These are phyloP conservation scores for Linyphia triangularis DNA, from an alignment of 2,888 invertebrate genomes.

Conservation along the genomic window DNA sequence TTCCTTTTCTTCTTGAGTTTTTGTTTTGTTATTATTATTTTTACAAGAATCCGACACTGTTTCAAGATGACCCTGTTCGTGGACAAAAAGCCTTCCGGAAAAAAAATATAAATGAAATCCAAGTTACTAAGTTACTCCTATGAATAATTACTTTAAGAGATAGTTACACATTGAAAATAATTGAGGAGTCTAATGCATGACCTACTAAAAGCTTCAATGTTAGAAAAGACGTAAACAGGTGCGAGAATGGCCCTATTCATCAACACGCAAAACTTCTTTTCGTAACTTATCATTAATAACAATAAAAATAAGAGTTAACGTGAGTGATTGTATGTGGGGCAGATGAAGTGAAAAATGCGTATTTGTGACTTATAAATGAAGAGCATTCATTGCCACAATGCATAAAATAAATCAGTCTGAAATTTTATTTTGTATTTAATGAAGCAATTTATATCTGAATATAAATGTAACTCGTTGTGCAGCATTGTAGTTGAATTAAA, in stretches of 20 bases:
- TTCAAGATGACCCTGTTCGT: conserved; percentile 3
- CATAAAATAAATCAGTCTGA: not conserved
- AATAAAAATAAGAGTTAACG: not conserved
- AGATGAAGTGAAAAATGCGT: conserved; percentile 24
- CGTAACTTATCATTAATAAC: not conserved
- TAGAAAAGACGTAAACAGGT: not conserved
- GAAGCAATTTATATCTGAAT: not conserved
- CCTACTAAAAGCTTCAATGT: conserved; percentile 1
- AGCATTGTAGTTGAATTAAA: not conserved
- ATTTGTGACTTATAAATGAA: not conserved
- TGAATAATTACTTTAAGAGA: not conserved
- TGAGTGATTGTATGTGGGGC: conserved; percentile 6
- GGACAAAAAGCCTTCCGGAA: not conserved
- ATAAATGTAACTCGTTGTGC: not conserved
- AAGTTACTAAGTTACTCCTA: not conserved
- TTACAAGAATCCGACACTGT: not conserved
- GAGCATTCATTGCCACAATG: not conserved
- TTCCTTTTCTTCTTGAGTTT: too few species aligned
- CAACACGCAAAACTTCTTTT: not conserved
- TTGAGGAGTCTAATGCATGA: conserved; percentile 4
- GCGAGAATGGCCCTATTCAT: conserved; percentile 30
- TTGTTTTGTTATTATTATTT: too few species aligned
- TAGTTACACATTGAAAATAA: not conserved
- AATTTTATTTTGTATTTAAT: conserved; percentile 4
- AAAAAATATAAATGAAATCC: not conserved